Base-by-base conservation (phyloP, 2,888 invertebrate species). In the Sesia apiformis region DNA sequence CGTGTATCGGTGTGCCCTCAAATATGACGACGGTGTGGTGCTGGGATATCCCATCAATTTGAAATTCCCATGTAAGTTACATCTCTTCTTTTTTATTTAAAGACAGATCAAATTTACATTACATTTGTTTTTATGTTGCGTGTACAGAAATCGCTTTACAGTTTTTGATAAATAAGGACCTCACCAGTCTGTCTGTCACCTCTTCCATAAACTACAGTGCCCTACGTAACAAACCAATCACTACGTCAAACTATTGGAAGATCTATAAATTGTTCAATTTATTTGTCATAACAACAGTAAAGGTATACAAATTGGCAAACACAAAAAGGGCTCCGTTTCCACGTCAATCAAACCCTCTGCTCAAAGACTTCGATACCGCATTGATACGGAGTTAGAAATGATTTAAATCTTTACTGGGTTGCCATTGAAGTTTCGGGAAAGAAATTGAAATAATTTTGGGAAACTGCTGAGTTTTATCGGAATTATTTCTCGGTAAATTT, bases 31-130 rank as follows among this genome's bases (percentile, higher is more conserved):
- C 0, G 81, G 84, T 0, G 42, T 71, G 38, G 76, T 87, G 58
- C 76, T 87, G n/a, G 86, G 86, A 1, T 80, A 78, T 57, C 85
- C 87, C 2, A 58, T 80, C 6, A 66, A 72, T 52, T 64, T 87
- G 55, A 79, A 76, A 62, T 82, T 78, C 69, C 79, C 84, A 56
- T 76, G 88, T 88, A 55, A 87, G 87, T 86, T 69, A 40, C 39
- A 2, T 50, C 38, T 50, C 38, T 50, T 50, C 46, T 8, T 23
- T 23, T 23, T 23, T 23, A 23, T 23, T 23, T 23, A 23, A 2
- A 23, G 1, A 23, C 23, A 23, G 23, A 23, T 23, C 23, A 23
- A 23, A 23, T 23, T 23, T 23, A 23, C 23, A 23, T 23, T 2
- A 23, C 1, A 23, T 23, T 23, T 23, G 23, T 23, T 23, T 23